A percentile compares a stretch with the other conserved stretches of the same genome.
phyloP scores from a whole-genome alignment of 1,140 invertebrate genomes.

The Brachystomella parvula region DNA sequence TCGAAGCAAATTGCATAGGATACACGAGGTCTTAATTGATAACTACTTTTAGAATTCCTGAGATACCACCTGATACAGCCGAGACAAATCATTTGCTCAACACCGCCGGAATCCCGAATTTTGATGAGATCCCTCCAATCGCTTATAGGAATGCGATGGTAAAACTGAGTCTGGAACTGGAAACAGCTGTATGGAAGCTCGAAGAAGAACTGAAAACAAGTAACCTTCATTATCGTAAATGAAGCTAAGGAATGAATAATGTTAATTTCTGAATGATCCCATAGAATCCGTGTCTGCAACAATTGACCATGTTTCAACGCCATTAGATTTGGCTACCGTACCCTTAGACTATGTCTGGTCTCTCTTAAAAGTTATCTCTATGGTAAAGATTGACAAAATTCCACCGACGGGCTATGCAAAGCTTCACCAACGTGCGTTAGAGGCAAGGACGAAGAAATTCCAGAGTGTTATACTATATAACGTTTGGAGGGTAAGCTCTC shows the following conservation, averaged over 20 bases:
- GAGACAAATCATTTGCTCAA: constrained; percentile 64
- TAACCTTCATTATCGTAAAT: neutral
- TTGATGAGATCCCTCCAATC: constrained; percentile 67
- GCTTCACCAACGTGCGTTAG: constrained; percentile 62
- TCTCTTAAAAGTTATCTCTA: constrained; percentile 69
- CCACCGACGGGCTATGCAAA: constrained; percentile 63
- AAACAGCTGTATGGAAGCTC: constrained; percentile 60
- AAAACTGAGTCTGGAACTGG: constrained; percentile 69
- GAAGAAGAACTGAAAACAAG: constrained; percentile 48
- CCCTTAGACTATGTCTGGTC: constrained; percentile 78
- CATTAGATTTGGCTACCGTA: constrained; percentile 61
- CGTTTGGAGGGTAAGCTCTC: constrained; percentile 49
- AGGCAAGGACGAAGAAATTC: constrained; percentile 58
- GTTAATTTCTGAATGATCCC: neutral
- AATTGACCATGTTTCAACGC: constrained; percentile 65
- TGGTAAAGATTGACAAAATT: constrained; percentile 70
- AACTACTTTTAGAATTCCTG: constrained; percentile 63
- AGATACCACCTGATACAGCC: constrained; percentile 72
- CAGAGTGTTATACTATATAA: constrained; percentile 58
- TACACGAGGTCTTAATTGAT: too few relatives aligned
- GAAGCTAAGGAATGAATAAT: too few relatives aligned
- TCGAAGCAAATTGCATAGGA: too few relatives aligned
- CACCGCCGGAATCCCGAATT: constrained; percentile 64
- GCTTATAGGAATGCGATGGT: constrained; percentile 71
- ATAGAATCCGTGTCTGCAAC: constrained; percentile 49